phyloP scores from a whole-genome alignment of 2,797 vertebrate genomes.

The Melanitta fusca region DNA sequence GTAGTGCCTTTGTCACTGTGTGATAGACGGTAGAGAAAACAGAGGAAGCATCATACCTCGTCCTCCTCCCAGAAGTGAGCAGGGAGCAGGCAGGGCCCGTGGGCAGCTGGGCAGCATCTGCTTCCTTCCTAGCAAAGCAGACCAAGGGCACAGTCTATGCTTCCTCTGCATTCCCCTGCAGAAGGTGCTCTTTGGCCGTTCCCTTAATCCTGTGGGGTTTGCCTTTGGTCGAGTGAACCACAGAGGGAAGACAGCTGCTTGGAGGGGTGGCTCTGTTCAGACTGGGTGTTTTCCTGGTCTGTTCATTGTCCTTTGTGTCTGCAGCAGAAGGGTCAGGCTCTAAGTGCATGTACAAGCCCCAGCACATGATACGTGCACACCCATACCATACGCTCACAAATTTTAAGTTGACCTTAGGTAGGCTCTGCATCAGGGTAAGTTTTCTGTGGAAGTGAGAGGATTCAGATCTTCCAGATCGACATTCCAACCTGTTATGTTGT shows the following conservation, averaged over 20 bases:
- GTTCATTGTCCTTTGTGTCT: background rate
- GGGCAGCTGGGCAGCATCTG: background rate
- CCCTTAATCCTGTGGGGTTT: background rate
- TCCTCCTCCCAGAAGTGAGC: background rate
- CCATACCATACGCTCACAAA: background rate
- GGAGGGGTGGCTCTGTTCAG: rapidly evolving
- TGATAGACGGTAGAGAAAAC: background rate
- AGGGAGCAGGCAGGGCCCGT: rapidly evolving
- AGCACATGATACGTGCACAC: rapidly evolving
- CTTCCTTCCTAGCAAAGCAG: background rate
- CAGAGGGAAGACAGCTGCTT: rapidly evolving
- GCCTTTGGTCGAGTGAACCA: background rate
- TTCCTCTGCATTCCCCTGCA: background rate
- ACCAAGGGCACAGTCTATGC: background rate
- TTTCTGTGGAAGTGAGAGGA: background rate
- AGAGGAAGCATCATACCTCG: background rate
- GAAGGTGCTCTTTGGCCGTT: background rate
- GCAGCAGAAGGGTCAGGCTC: background rate
- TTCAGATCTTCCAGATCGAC: background rate
- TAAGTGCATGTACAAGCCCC: background rate
- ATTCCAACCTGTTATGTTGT: background rate
- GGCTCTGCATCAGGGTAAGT: background rate
- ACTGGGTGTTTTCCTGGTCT: background rate
- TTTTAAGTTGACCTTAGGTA: background rate
- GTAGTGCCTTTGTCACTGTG: background rate